Percentiles rank a stretch among this genome's conserved stretches.
These are phyloP conservation scores for Eriosoma lanigerum DNA, from an alignment of 1,140 invertebrate genomes.

Conservation along the genomic window DNA sequence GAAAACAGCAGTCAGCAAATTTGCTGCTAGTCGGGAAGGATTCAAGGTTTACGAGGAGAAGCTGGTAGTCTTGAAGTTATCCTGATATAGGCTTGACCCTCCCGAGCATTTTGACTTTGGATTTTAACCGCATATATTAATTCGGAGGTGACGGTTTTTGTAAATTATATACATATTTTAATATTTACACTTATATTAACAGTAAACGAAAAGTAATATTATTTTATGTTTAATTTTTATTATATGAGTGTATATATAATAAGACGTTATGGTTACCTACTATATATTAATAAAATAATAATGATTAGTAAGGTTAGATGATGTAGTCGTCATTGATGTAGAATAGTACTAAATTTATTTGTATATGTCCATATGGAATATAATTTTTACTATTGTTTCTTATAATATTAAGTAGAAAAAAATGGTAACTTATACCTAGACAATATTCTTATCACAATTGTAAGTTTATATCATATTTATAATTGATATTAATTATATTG, in stretches of 20 bases:
- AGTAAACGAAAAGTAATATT: background rate
- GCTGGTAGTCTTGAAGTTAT: constrained; percentile 15
- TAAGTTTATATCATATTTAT: background rate
- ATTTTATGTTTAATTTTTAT: background rate
- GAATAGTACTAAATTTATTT: no score
- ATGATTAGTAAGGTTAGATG: no score
- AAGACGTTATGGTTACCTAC: no score
- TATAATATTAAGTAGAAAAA: background rate
- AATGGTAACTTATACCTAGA: no score
- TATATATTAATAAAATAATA: no score
- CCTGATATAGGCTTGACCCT: constrained; percentile 42
- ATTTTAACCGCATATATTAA: constrained; percentile 25
- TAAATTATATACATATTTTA: background rate
- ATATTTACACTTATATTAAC: background rate
- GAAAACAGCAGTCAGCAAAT: constrained; percentile 25
- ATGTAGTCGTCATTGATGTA: no score
- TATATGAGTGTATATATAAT: background rate
- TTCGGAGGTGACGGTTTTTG: background rate
- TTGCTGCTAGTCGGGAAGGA: constrained; percentile 6
- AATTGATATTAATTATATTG: background rate
- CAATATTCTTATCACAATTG: background rate
- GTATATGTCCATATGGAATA: no score
- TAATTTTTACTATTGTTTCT: no score
- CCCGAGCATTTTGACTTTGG: constrained; percentile 33
- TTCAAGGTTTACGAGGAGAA: background rate